These are phyloP conservation scores for Siphonodentalium dalli DNA, from an alignment of 2,888 invertebrate species.

Conservation along the genomic window DNA sequence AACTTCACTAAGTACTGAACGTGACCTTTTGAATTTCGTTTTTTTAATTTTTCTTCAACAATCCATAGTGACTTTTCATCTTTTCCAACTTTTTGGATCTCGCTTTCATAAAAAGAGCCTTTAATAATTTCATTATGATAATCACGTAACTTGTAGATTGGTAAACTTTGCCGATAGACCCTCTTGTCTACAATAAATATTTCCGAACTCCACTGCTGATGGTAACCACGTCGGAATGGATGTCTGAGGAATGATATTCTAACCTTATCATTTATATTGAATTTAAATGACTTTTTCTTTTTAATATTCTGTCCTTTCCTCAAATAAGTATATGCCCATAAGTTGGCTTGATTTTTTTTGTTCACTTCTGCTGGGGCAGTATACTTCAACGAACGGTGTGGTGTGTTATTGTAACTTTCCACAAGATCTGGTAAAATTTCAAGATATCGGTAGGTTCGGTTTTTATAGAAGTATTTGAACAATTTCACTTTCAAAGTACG, in stretches of 20 bases:
- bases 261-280: constrained; percentile 14
- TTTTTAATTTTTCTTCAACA: constrained; percentile 15
- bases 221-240: constrained; percentile 16
- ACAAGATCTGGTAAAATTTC: constrained; percentile 11
- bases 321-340: constrained; percentile 18
- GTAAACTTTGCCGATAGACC: constrained; percentile 15
- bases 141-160: constrained; percentile 16
- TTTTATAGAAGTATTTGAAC: constrained; percentile 10
- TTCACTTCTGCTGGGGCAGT: constrained; percentile 5
- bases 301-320: constrained; percentile 3
- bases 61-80: constrained; percentile 28
- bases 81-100: constrained; percentile 22
- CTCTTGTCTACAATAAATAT: constrained; percentile 16
- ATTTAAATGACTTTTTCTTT: constrained; percentile 9
- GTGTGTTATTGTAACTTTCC: constrained; percentile 9
- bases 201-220: constrained; percentile 17
- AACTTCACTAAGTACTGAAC: constrained; percentile 14
- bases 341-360: constrained; percentile 10
- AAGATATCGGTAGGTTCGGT: constrained; percentile 9
- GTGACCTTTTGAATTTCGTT: constrained; percentile 9
- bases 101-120: constrained; percentile 15
- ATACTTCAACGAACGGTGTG: constrained; percentile 9
- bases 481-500: constrained; percentile 7
- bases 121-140: constrained; percentile 13
- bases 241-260: constrained; percentile 13